Base-by-base conservation (phyloP, 2,113 vertebrate species). In the Bostrychus sinensis region DNA sequence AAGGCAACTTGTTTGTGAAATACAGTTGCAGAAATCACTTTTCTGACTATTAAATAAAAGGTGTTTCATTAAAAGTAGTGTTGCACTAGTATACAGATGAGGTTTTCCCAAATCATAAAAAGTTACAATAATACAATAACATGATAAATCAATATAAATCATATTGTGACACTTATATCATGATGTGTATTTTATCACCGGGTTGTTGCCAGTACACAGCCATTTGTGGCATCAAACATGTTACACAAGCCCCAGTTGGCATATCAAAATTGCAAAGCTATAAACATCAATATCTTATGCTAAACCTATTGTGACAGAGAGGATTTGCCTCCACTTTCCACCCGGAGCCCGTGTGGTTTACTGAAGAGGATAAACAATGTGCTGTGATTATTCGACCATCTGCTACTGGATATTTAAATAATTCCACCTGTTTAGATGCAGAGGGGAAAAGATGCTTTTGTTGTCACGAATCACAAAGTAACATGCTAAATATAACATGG, bases 341-440 rank as follows among this genome's bases (percentile, higher is more conserved):
- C 61, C 25, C 25, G 11, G 36, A 59, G 68, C 41, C 30, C 42
- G 57, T 73, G 62, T 56, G 42, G 32, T 69, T 66, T 79, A 26
- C 55, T 55, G 53, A 59, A 45, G 62, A 70, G 55, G 55, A 73
- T 72, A 72, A 82, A 79, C 61, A 61, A 12, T 1, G 23, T 56
- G 45, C 69, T 77, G 72, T 55, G 58, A 79, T 76, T 81, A 71
- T 77, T 82, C 64, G 41, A 57, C 76, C 72, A 80, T 80, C 79
- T 80, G 83, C 64, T 62, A 7, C 56, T 37, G 50, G 48, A 19
- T 25, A 51, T 76, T 71, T 71, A 66, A 76, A 71, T 74, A 74
- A 57, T 56, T 74, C 60, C 55, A 72, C 63, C 62, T 73, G 58
- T 61, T 34, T 67, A 63, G 56, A 51, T 34, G 66, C 65, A 45